Evolutionary conservation across 2,113 vertebrate genomes (phyloP).

Genomic region (Ramphastos sulfuratus): DNA sequence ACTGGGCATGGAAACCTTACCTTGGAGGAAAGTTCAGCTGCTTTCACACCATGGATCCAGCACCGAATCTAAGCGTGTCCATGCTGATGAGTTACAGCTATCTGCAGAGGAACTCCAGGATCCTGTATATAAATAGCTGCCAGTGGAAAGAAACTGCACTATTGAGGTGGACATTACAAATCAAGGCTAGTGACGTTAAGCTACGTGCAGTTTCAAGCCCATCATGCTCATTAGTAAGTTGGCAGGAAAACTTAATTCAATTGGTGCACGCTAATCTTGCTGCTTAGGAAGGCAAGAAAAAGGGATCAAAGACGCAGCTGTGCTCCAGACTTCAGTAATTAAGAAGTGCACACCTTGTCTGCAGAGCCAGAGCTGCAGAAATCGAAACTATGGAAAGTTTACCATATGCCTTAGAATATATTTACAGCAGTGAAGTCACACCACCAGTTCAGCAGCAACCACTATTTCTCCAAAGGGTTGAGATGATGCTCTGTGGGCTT

Average conservation of each 20-base stretch:
- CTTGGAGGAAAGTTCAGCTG: background rate
- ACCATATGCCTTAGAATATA: background rate
- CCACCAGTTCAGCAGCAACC: background rate
- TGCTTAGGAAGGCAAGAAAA: background rate
- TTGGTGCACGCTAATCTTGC: background rate
- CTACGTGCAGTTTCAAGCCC: background rate
- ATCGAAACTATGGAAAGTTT: rapidly evolving
- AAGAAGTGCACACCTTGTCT: background rate
- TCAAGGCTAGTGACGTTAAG: background rate
- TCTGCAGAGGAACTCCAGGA: background rate
- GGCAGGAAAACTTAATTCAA: background rate
- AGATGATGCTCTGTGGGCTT: background rate
- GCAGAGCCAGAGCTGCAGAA: background rate
- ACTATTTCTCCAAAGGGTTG: background rate
- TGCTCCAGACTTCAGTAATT: background rate
- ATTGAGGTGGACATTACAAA: background rate
- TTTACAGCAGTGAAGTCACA: background rate
- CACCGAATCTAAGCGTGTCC: rapidly evolving
- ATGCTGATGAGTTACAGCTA: background rate
- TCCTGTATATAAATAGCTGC: background rate
- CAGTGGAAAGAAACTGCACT: background rate
- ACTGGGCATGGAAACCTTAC: too few species aligned
- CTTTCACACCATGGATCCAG: background rate
- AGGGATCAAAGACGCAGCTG: background rate
- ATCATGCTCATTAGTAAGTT: background rate